These are phyloP conservation scores for Sander vitreus DNA, from an alignment of 2,113 vertebrate species.

Conservation along the genomic window DNA sequence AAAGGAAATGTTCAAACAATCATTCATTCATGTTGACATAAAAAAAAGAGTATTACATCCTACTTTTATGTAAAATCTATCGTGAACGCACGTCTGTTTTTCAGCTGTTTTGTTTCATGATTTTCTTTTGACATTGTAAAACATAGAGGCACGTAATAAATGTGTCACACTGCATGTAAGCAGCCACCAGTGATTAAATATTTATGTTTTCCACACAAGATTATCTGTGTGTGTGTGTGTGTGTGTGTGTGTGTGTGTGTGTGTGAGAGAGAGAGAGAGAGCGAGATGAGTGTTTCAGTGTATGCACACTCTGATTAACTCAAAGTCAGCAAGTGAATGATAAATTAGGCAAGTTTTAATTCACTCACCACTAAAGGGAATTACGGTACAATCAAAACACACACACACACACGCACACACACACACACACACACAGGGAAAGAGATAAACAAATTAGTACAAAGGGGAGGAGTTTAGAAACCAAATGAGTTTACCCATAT, in stretches of 20 bases:
- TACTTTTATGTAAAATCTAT: background rate
- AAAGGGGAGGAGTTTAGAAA: conserved; percentile 67
- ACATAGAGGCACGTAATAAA: conserved; percentile 12
- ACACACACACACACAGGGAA: conserved; percentile 1
- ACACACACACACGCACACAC: conserved; percentile 26
- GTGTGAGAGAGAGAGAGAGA: background rate
- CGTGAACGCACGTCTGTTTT: conserved; percentile 1
- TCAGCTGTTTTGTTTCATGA: background rate
- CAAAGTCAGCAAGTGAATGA: conserved; percentile 54
- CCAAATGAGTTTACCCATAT: conserved; percentile 72
- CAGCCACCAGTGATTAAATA: conserved; percentile 34
- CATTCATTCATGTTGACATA: too few relatives aligned
- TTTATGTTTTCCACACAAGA: conserved; percentile 41
- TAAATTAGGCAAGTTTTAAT: conserved; percentile 73
- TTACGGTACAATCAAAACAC: conserved; percentile 40
- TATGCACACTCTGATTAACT: conserved; percentile 61
- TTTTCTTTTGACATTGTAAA: conserved; percentile 4
- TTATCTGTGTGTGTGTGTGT: conserved; percentile 33
- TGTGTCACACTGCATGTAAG: conserved; percentile 8
- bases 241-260: background rate
- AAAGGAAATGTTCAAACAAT: too few relatives aligned
- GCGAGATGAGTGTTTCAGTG: conserved; percentile 11
- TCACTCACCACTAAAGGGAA: conserved; percentile 54
- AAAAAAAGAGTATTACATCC: background rate
- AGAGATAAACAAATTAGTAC: conserved; percentile 65